Conservation (phyloP, 2,888 invertebrate species). For the Itoplectis maculator region DNA sequence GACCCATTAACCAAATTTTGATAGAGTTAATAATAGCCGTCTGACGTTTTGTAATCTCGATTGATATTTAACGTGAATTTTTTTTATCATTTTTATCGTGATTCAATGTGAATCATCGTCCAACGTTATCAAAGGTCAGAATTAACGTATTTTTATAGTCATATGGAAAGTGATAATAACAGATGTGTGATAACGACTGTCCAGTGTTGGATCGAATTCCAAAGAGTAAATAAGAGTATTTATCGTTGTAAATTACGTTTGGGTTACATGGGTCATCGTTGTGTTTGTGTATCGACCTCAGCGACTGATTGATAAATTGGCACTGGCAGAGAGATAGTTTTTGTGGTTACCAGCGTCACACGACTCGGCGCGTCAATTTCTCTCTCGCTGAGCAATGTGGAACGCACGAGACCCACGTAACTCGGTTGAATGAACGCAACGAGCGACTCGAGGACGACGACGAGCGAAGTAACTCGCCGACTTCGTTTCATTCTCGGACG, state of each 20-base stretch:
- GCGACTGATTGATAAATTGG: conserved; percentile 38
- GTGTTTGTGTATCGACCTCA: neutral
- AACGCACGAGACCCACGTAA: neutral
- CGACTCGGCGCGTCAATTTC: neutral
- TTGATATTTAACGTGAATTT: too few relatives aligned
- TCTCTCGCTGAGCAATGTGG: neutral
- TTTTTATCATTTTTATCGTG: too few relatives aligned
- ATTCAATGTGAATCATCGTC: too few relatives aligned
- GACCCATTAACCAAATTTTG: too few relatives aligned
- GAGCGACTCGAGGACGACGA: conserved; percentile 41
- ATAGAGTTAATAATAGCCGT: too few relatives aligned
- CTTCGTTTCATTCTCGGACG: neutral
- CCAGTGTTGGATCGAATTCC: neutral
- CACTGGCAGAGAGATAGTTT: neutral
- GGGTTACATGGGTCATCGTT: neutral
- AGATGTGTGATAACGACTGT: neutral
- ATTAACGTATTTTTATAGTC: too few relatives aligned
- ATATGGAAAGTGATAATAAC: too few relatives aligned
- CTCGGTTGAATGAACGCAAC: conserved; percentile 27
- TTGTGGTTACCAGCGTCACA: neutral
- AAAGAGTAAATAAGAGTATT: neutral
- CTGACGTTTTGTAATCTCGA: too few relatives aligned
- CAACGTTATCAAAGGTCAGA: too few relatives aligned
- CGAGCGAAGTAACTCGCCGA: neutral
- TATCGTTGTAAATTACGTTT: neutral